phyloP scores from a whole-genome alignment of 2,113 vertebrate species.

The Conger conger region DNA sequence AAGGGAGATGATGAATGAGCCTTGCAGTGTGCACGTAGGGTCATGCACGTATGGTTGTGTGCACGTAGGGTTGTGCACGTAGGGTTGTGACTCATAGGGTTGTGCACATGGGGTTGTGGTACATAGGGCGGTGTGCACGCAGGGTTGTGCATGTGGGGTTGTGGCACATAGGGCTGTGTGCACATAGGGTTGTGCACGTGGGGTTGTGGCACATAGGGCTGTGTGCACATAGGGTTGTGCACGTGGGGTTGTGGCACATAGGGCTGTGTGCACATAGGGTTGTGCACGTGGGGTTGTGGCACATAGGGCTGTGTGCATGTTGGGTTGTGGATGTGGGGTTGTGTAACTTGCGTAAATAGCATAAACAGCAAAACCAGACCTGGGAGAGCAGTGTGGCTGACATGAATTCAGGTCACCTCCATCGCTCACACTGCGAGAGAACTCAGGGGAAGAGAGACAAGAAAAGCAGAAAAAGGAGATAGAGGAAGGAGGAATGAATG shows the following conservation, averaged over 20 bases:
- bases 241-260: background rate
- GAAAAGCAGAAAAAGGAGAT: background rate
- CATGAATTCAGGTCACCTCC: slow-evolving; percentile 3
- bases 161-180: background rate
- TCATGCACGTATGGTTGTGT: no score
- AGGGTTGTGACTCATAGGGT: background rate
- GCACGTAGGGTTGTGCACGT: no score
- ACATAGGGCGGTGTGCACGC: no score
- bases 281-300: no score
- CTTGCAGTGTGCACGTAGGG: background rate
- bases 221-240: no score
- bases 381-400: background rate
- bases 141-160: no score
- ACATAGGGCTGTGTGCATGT: no score
- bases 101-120: no score
- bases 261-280: background rate
- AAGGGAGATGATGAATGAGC: background rate
- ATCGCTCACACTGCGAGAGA: background rate
- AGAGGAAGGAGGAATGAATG: background rate
- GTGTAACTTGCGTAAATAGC: background rate
- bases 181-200: no score
- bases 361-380: background rate
- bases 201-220: no score
- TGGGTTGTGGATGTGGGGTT: no score
- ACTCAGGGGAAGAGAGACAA: background rate